A percentile compares a stretch with the other conserved stretches of the same genome.
Evolutionary conservation across 2,888 invertebrate genomes (phyloP).

Genomic region (Euplexia lucipara): DNA sequence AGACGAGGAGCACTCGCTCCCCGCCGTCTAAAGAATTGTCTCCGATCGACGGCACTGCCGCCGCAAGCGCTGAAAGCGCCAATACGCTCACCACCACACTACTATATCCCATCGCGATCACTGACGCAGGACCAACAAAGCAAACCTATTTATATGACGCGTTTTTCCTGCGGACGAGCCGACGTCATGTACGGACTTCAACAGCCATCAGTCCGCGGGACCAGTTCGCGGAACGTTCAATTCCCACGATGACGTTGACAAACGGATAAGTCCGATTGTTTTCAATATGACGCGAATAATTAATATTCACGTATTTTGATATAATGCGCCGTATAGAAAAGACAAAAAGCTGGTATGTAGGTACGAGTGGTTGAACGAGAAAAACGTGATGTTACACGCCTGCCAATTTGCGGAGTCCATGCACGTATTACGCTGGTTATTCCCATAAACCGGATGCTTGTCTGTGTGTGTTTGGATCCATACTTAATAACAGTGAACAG

Average conservation of each 20-base stretch:
- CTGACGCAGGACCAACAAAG: conserved; percentile 82
- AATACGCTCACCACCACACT: conserved; percentile 79
- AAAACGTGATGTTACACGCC: conserved; percentile 72
- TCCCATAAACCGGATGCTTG: conserved; percentile 83
- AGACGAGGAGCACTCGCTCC: conserved; percentile 81
- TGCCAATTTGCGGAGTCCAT: conserved; percentile 76
- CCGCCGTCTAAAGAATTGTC: conserved; percentile 82
- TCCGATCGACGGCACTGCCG: conserved; percentile 77
- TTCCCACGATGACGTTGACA: conserved; percentile 80
- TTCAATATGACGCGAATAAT: conserved; percentile 54
- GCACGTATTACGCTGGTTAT: conserved; percentile 83
- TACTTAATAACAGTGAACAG: conserved; percentile 61
- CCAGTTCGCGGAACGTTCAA: conserved; percentile 70
- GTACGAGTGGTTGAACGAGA: conserved; percentile 40
- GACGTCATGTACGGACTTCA: conserved; percentile 76
- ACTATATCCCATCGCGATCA: conserved; percentile 84
- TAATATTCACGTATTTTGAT: conserved; percentile 31
- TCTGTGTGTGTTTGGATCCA: conserved; percentile 68
- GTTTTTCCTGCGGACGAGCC: conserved; percentile 78
- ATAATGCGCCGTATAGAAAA: conserved; percentile 29
- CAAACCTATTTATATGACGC: conserved; percentile 86
- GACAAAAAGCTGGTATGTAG: conserved; percentile 27
- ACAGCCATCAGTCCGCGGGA: conserved; percentile 67
- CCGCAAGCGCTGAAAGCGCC: conserved; percentile 74
- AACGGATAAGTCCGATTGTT: conserved; percentile 49